These are phyloP conservation scores for Megastigmus dorsalis DNA, from an alignment of 2,888 invertebrate genomes.

Conservation along the genomic window DNA sequence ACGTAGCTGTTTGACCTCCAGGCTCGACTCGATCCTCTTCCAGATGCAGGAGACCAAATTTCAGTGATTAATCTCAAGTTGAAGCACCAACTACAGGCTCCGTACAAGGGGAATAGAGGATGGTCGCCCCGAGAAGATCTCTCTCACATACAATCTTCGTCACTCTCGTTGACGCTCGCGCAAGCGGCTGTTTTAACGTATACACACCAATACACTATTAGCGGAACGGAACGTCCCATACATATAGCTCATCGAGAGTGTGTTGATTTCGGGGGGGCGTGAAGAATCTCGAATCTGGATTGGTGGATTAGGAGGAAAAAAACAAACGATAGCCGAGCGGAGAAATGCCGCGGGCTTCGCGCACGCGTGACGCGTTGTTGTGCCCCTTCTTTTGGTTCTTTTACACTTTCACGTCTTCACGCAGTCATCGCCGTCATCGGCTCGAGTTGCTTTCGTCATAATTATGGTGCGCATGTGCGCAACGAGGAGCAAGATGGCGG, in stretches of 20 bases:
- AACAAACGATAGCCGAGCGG: slow-evolving; percentile 14
- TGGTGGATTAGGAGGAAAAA: neutral
- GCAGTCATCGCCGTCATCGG: too few relatives aligned
- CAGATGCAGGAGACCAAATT: too few relatives aligned
- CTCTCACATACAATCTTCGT: too few relatives aligned
- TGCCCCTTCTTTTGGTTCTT: too few relatives aligned
- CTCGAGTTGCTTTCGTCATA: too few relatives aligned
- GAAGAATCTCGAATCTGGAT: neutral
- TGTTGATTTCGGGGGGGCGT: neutral
- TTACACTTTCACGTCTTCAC: too few relatives aligned
- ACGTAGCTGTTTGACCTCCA: too few relatives aligned
- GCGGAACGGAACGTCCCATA: too few relatives aligned
- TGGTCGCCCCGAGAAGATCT: too few relatives aligned
- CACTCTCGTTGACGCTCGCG: neutral
- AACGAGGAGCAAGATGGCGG: neutral
- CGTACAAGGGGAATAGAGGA: too few relatives aligned
- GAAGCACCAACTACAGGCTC: neutral
- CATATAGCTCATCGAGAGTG: neutral
- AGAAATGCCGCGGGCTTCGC: neutral
- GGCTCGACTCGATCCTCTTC: too few relatives aligned
- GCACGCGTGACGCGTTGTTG: neutral
- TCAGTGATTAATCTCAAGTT: slow-evolving; percentile 12
- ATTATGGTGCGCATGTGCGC: too few relatives aligned
- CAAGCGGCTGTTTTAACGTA: slow-evolving; percentile 31
- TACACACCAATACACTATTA: neutral